Evolutionary conservation across 92 coral and sea anemone genomes (phyloP).

Genomic region (Meandrina meandrites): DNA sequence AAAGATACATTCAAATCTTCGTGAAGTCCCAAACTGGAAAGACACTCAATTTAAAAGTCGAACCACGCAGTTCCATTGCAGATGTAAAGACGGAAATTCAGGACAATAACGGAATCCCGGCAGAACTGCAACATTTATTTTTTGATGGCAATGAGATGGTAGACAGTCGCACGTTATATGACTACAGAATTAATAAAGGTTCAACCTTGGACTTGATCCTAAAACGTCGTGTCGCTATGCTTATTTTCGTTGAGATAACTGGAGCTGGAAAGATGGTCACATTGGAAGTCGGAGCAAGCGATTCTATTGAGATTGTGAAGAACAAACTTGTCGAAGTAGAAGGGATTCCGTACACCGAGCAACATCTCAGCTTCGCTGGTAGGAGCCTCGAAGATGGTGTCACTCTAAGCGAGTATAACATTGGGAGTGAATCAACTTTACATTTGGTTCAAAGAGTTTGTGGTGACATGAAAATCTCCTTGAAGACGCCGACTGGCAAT

Average conservation of each 20-base stretch:
- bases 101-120: background rate
- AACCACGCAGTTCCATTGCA: background rate
- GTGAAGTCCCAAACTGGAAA: background rate
- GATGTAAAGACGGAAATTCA: background rate
- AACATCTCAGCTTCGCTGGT: background rate
- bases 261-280: slow-evolving; percentile 7
- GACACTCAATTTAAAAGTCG: background rate
- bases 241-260: background rate
- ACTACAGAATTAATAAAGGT: background rate
- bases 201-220: background rate
- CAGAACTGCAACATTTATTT: background rate
- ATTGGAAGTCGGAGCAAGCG: background rate
- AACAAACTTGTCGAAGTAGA: background rate
- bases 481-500: background rate
- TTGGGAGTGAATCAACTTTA: background rate
- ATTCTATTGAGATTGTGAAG: background rate
- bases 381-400: background rate
- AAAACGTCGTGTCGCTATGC: background rate
- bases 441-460: background rate
- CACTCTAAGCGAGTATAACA: background rate
- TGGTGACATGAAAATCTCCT: background rate
- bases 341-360: background rate
- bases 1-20: background rate
- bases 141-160: background rate
- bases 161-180: background rate